Base-by-base conservation (phyloP, 2,113 vertebrate genomes). In the Saimiri boliviensis region DNA sequence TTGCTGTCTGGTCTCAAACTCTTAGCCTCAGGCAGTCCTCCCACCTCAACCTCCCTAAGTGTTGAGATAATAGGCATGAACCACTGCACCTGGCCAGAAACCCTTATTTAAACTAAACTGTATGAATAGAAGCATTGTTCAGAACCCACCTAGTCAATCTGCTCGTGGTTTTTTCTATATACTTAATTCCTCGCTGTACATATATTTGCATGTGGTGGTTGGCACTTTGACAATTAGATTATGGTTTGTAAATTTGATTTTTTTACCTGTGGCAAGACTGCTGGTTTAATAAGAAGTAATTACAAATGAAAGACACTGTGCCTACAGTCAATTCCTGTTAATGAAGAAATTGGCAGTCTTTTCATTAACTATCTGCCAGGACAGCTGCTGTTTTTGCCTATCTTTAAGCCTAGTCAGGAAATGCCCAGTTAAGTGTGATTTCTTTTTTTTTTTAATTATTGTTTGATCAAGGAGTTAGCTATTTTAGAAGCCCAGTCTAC, bases 391-490 rank as follows among this genome's bases (percentile, higher is more conserved):
- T 47, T 77, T 83, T 56, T 97, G 79, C 54, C 95, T 35, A 35
- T 83, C 30, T 25, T 27, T 74, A 49, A 84, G 45, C n/a, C 63
- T 77, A 47, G 77, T 66, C 66, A 63, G 40, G 35, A 93, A 94
- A 37, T 85, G 35, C 54, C 25, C 37, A 71, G 49, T 89, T 94
- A 23, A 8, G 45, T 70, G 32, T 52, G 40, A 95, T 91, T 66
- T 20, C 47, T 42, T 23, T 54, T 94, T 96, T 88, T 56, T 17
- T 16, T 20, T 80, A 93, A 97, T 87, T 95, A 88, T 88, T 94
- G 37, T 96, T 96, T 86, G 52, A 70, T 90, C 58, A 96, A 95
- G 37, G 42, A 80, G 77, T 89, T 92, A 76, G 30, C 58, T 93
- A 80, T 88, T 90, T 96, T 90, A 54, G 63, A 66, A 77, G 74